A percentile compares a stretch with the other conserved stretches of the same genome.
Evolutionary conservation across 2,797 vertebrate species (phyloP).

Genomic region (Siniperca scherzeri): DNA sequence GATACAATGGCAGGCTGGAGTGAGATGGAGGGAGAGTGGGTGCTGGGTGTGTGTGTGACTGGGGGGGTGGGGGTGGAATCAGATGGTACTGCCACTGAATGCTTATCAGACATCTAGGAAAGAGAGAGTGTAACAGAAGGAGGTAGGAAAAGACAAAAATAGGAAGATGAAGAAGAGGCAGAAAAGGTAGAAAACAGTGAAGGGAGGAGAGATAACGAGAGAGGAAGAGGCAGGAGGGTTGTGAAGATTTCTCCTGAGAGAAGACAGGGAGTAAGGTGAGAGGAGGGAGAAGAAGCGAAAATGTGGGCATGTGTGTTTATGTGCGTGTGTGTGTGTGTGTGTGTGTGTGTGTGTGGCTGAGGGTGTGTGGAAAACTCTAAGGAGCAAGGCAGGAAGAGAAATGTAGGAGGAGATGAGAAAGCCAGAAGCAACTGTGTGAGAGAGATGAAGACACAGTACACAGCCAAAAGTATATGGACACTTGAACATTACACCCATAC

Average conservation of each 20-base stretch:
- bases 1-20: slow-evolving; percentile 68
- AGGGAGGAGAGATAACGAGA: neutral
- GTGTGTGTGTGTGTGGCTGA: slow-evolving; percentile 27
- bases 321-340: neutral
- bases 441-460: slow-evolving; percentile 1
- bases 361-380: slow-evolving; percentile 48
- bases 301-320: slow-evolving; percentile 19
- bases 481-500: neutral
- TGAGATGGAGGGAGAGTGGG: slow-evolving; percentile 37
- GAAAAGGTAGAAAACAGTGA: neutral
- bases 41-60: slow-evolving; percentile 22
- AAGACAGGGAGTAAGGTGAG: slow-evolving; percentile 34
- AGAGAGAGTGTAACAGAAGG: slow-evolving; percentile 15
- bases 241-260: slow-evolving; percentile 39
- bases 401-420: slow-evolving; percentile 57
- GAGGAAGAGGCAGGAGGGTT: neutral
- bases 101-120: slow-evolving; percentile 64
- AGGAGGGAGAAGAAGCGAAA: slow-evolving; percentile 16
- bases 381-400: slow-evolving; percentile 50
- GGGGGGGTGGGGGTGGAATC: slow-evolving; percentile 27
- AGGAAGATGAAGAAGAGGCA: slow-evolving; percentile 11
- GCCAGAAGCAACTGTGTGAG: slow-evolving; percentile 21
- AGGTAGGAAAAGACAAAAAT: slow-evolving; percentile 14
- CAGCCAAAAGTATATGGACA: slow-evolving; percentile 12
- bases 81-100: slow-evolving; percentile 60